phyloP scores from a whole-genome alignment of 2,797 vertebrate species.

The Avahi laniger region DNA sequence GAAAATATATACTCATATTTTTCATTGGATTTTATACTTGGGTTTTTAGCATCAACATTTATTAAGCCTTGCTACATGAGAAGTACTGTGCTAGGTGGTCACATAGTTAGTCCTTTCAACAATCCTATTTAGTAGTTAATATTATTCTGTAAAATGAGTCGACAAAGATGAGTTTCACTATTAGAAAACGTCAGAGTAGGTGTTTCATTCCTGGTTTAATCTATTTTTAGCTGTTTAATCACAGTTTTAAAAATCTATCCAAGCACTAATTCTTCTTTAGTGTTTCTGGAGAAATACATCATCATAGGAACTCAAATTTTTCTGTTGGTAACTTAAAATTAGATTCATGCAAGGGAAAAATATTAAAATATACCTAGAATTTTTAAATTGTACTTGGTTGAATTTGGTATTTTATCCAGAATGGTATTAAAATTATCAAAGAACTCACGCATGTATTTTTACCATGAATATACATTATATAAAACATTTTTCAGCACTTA shows the following conservation, averaged over 20 bases:
- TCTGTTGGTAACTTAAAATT: constrained; percentile 26
- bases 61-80: neutral
- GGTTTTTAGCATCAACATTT: neutral
- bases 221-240: neutral
- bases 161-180: neutral
- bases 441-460: neutral
- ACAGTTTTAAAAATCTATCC: neutral
- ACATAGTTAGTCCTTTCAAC: neutral
- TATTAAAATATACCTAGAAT: neutral
- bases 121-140: neutral
- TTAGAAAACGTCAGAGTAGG: neutral
- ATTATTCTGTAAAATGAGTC: neutral
- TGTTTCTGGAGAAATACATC: neutral
- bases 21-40: neutral
- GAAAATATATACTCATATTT: neutral
- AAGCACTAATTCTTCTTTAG: neutral
- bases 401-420: constrained; percentile 35
- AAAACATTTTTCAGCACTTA: neutral
- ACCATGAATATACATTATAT: neutral
- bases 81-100: neutral
- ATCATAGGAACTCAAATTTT: neutral
- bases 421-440: constrained; percentile 29
- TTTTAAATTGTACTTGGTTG: neutral
- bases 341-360: neutral
- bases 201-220: neutral